A percentile compares a stretch with the other conserved stretches of the same genome.
Evolutionary conservation across 2,113 vertebrate genomes (phyloP).

Genomic region (zebrafish (Danio rerio)): DNA sequence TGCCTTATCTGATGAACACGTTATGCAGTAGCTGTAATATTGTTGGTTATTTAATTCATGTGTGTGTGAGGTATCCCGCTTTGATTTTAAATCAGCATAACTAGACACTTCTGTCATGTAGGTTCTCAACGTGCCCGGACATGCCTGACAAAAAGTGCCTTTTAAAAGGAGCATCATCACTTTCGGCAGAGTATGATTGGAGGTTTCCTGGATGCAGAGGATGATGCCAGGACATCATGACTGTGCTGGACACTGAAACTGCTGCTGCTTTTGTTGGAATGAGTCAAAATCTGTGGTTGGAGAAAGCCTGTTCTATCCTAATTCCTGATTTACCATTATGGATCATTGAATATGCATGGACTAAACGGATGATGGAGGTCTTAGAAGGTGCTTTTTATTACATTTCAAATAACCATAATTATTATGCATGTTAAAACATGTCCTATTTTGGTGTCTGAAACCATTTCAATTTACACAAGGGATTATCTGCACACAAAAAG

Average conservation of each 20-base stretch:
- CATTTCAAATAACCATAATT: neutral
- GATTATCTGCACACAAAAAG: too few relatives aligned
- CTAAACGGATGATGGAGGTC: slow-evolving; percentile 63
- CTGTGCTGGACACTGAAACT: neutral
- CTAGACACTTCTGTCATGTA: neutral
- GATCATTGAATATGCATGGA: slow-evolving; percentile 75
- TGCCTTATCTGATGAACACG: neutral
- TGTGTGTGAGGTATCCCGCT: neutral
- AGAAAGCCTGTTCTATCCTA: slow-evolving; percentile 39
- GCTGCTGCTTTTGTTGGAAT: slow-evolving; percentile 31
- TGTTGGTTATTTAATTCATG: neutral
- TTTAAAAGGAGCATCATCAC: slow-evolving; percentile 12
- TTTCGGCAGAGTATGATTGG: neutral
- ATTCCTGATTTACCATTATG: slow-evolving; percentile 60
- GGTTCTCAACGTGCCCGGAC: slow-evolving; percentile 3
- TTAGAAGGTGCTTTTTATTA: slow-evolving; percentile 56
- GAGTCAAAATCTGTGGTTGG: slow-evolving; percentile 39
- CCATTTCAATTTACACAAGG: too few relatives aligned
- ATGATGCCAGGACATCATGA: slow-evolving; percentile 17
- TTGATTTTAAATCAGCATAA: neutral
- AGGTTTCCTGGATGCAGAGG: neutral
- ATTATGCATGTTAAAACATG: neutral
- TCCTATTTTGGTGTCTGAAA: too few relatives aligned
- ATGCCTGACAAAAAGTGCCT: slow-evolving; percentile 9
- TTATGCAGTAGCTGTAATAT: neutral